Evolutionary conservation across 2,113 vertebrate species (phyloP).

Genomic region (Paedocypris sp.): DNA sequence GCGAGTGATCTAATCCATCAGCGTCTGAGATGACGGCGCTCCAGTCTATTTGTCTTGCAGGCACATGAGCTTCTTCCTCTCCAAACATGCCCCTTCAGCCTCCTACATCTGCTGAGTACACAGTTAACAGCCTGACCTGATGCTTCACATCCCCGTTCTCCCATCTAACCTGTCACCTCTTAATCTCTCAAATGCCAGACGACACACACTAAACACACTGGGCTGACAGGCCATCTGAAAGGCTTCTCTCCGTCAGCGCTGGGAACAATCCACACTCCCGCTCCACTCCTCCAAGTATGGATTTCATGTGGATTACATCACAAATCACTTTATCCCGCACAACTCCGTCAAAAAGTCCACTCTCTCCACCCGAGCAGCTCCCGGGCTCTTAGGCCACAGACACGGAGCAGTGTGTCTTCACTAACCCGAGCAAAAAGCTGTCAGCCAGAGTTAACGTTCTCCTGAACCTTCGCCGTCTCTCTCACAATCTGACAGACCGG

Average conservation of each 20-base stretch:
- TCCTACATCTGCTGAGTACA: slow-evolving; percentile 23
- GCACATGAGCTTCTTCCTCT: neutral
- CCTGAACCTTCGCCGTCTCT: neutral
- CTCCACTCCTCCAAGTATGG: slow-evolving; percentile 8
- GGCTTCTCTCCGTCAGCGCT: neutral
- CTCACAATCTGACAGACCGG: neutral
- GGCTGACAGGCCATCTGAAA: neutral
- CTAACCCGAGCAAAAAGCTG: neutral
- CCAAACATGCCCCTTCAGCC: slow-evolving; percentile 1
- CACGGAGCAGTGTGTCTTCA: neutral
- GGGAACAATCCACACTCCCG: neutral
- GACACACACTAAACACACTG: slow-evolving; percentile 6
- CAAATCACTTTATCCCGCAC: slow-evolving; percentile 39
- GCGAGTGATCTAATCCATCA: too few species aligned
- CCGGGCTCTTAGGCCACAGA: neutral
- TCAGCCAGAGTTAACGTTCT: neutral
- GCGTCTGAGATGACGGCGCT: neutral
- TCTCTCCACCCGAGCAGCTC: neutral
- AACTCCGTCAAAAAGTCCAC: neutral
- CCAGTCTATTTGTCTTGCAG: neutral
- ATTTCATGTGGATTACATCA: slow-evolving; percentile 60
- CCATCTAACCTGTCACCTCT: slow-evolving; percentile 26
- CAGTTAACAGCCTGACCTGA: slow-evolving; percentile 31
- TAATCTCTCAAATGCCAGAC: slow-evolving; percentile 26
- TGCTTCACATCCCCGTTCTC: slow-evolving; percentile 27